These are phyloP conservation scores for Lasioglossum zephyrum DNA, from an alignment of 2,888 invertebrate genomes.

Conservation along the genomic window DNA sequence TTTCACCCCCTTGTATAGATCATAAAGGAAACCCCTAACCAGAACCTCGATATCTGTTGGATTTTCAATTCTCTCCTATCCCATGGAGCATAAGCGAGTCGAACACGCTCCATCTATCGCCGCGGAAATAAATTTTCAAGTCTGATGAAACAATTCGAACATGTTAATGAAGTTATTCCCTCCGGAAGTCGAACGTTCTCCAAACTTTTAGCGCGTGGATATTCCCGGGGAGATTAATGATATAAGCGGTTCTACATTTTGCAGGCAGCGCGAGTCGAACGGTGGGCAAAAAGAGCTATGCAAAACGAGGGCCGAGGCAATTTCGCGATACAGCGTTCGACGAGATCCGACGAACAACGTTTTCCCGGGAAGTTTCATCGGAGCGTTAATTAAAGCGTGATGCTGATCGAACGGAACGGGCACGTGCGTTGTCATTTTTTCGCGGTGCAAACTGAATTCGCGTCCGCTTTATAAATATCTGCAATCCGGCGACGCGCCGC, in stretches of 20 bases:
- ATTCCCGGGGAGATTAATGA: neutral
- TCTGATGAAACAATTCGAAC: neutral
- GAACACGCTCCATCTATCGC: neutral
- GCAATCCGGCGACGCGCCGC: neutral
- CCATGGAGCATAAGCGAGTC: neutral
- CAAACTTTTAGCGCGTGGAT: neutral
- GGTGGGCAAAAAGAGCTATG: neutral
- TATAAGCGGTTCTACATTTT: neutral
- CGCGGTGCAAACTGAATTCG: neutral
- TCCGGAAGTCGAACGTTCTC: neutral
- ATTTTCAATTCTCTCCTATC: neutral
- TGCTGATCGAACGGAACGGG: neutral
- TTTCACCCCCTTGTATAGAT: too few species aligned
- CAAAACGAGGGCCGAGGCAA: neutral
- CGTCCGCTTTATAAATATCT: conserved; percentile 9
- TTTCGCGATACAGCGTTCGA: neutral
- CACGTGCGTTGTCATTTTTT: neutral
- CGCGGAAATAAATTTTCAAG: neutral
- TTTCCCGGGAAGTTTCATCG: neutral
- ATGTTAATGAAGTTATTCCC: neutral
- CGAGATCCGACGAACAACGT: neutral
- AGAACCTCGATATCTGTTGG: too few species aligned
- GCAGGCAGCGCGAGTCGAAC: neutral
- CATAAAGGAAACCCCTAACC: too few species aligned
- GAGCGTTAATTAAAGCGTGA: neutral